These are phyloP conservation scores for Chrysolina oricalcia DNA, from an alignment of 2,888 invertebrate genomes.

Conservation along the genomic window DNA sequence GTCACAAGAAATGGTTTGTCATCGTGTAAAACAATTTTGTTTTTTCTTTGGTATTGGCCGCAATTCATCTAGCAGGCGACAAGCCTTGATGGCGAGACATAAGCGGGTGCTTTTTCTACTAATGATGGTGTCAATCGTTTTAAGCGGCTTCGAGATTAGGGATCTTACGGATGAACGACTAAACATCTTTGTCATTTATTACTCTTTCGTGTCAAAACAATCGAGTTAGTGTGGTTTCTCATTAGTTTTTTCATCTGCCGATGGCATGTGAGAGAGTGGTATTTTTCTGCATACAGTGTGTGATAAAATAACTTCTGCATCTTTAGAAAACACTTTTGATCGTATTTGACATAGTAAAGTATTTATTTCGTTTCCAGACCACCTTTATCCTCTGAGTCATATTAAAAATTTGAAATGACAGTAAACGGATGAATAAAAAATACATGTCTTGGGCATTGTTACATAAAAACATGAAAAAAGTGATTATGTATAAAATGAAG, in stretches of 20 bases:
- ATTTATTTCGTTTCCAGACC: too few species aligned
- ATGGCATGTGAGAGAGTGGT: background rate
- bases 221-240: conserved; percentile 47
- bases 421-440: too few species aligned
- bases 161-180: conserved; percentile 49
- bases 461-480: too few species aligned
- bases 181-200: conserved; percentile 48
- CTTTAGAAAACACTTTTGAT: too few species aligned
- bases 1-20: conserved; percentile 45
- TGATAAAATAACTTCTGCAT: background rate
- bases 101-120: conserved; percentile 66
- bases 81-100: conserved; percentile 57
- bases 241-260: conserved; percentile 34
- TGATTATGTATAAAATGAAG: too few species aligned
- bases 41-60: conserved; percentile 45
- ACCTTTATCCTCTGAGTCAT: too few species aligned
- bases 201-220: conserved; percentile 51
- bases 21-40: conserved; percentile 48
- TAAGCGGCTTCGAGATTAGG: conserved; percentile 59
- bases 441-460: too few species aligned
- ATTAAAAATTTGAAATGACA: too few species aligned
- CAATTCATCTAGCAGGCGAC: conserved; percentile 58
- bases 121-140: conserved; percentile 64
- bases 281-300: background rate
- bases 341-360: too few species aligned